These are phyloP conservation scores for Luffia ferchaultella DNA, from an alignment of 2,888 invertebrate genomes.

Conservation along the genomic window DNA sequence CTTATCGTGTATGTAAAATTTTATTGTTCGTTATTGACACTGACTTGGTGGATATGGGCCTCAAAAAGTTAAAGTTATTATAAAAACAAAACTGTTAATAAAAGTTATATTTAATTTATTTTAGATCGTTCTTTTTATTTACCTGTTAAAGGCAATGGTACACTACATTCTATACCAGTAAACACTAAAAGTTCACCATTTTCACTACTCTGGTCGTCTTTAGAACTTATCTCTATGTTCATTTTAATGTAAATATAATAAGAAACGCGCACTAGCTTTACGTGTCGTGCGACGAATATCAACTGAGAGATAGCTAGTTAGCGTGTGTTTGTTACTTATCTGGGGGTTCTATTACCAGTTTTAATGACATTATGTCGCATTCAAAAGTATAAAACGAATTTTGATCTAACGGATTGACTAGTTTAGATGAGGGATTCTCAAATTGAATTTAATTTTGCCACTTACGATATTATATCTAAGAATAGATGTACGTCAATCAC, in stretches of 20 bases:
- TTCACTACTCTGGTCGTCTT: constrained; percentile 38
- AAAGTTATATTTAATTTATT: background rate
- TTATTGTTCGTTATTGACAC: background rate
- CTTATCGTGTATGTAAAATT: background rate
- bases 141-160: background rate
- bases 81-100: background rate
- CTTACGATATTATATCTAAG: no score
- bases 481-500: no score
- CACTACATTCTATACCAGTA: constrained; percentile 21
- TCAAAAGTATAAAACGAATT: background rate
- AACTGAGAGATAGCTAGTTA: background rate
- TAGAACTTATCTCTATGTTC: constrained; percentile 36
- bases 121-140: background rate
- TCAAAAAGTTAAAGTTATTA: background rate
- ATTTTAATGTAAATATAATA: constrained; percentile 23
- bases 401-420: no score
- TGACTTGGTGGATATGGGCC: no score
- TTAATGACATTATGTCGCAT: background rate
- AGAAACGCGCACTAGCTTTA: background rate
- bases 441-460: no score
- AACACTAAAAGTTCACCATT: constrained; percentile 40
- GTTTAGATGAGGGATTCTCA: no score
- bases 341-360: background rate
- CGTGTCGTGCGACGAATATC: background rate
- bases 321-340: background rate